A percentile compares a stretch with the other conserved stretches of the same genome.
These are phyloP conservation scores for Aegypius monachus DNA, from an alignment of 2,113 vertebrate species.

Conservation along the genomic window DNA sequence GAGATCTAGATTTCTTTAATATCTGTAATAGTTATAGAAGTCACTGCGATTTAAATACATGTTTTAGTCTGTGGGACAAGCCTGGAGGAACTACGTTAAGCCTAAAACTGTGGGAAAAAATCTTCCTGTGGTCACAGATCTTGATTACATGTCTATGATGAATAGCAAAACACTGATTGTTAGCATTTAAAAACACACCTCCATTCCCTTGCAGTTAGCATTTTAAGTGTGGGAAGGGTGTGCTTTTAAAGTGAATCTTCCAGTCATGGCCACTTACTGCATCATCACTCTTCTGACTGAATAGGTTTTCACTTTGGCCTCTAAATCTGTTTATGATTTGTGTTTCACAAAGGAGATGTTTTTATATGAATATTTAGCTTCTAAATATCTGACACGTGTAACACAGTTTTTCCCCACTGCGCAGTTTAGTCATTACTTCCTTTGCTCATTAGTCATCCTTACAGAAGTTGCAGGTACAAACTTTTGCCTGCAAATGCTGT, in stretches of 20 bases:
- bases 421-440: background rate
- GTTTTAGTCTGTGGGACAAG: background rate
- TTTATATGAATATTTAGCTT: background rate
- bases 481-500: background rate
- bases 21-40: background rate
- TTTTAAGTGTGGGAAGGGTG: background rate
- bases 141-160: background rate
- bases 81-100: accelerated
- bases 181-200: background rate
- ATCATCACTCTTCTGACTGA: background rate
- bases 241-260: background rate
- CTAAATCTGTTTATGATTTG: background rate
- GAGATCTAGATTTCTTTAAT: background rate
- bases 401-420: background rate
- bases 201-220: background rate
- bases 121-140: background rate
- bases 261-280: background rate
- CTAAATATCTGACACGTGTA: background rate
- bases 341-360: background rate
- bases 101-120: background rate
- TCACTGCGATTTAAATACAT: background rate
- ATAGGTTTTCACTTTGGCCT: background rate
- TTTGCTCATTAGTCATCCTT: background rate
- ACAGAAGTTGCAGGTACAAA: background rate
- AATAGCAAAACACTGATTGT: background rate